Evolutionary conservation across 2,797 vertebrate genomes (phyloP).

Genomic region (Stomatorhinus walkeri): DNA sequence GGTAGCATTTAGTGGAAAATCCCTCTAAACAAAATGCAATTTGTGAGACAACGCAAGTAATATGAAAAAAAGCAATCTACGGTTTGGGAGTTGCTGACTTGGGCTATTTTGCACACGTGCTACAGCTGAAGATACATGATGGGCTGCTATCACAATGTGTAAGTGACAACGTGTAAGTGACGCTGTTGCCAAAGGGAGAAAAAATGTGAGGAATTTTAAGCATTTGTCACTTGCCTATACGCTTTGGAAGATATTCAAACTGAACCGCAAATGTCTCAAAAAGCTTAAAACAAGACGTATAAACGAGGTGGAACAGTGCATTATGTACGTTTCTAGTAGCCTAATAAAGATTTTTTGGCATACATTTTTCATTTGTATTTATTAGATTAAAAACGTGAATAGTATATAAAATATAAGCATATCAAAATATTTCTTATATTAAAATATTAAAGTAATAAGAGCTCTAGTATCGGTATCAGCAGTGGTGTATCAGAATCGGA

Average conservation of each 20-base stretch:
- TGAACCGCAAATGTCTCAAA: neutral
- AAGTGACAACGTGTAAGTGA: neutral
- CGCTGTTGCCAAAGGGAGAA: neutral
- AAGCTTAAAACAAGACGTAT: neutral
- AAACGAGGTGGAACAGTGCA: neutral
- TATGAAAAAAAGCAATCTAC: neutral
- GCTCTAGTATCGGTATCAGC: neutral
- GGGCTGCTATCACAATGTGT: too few relatives aligned
- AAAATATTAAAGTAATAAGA: neutral
- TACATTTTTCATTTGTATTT: neutral
- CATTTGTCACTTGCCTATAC: neutral
- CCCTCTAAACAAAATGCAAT: neutral
- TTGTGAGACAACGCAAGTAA: neutral
- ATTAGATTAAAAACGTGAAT: neutral
- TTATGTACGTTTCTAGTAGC: neutral
- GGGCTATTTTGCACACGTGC: neutral
- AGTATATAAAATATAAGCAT: neutral
- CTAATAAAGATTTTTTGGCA: neutral
- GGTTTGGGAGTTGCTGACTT: neutral
- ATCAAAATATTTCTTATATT: neutral
- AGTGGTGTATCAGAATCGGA: neutral
- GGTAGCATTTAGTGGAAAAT: neutral
- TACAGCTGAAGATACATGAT: neutral
- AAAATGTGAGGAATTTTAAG: neutral
- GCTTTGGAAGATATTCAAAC: neutral